These are phyloP conservation scores for Oophaga pumilio DNA, from an alignment of 2,113 vertebrate genomes.

Conservation along the genomic window DNA sequence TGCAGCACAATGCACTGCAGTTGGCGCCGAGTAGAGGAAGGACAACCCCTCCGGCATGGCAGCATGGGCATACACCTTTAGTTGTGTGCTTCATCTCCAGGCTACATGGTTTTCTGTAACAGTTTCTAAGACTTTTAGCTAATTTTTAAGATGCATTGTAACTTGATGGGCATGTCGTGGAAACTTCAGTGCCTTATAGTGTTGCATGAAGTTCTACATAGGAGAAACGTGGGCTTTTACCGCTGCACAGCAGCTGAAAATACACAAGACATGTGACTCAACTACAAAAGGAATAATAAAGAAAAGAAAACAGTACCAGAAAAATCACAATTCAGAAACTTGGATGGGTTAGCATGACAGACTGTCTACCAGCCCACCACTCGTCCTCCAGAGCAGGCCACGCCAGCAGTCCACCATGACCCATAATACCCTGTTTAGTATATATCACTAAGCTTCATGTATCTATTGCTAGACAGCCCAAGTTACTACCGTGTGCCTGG, in stretches of 20 bases:
- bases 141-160: conserved; percentile 56
- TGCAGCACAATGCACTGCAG: conserved; percentile 11
- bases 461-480: conserved; percentile 59
- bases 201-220: conserved; percentile 16
- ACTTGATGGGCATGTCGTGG: conserved; percentile 31
- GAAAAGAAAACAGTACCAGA: conserved; percentile 65
- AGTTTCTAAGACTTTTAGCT: conserved; percentile 31
- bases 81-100: background rate
- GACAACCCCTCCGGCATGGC: conserved; percentile 57
- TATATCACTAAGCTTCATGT: conserved; percentile 28
- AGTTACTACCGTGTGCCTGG: conserved; percentile 60
- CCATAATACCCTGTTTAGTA: conserved; percentile 38
- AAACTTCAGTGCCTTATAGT: conserved; percentile 52
- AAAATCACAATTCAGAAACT: conserved; percentile 53
- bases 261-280: conserved; percentile 59
- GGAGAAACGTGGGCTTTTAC: background rate
- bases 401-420: conserved; percentile 35
- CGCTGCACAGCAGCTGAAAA: conserved; percentile 69
- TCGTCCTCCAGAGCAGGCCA: conserved; percentile 27
- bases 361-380: background rate
- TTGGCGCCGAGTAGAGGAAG: background rate
- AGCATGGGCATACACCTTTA: conserved; percentile 49
- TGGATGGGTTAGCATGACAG: background rate
- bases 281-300: conserved; percentile 52
- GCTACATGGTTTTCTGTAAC: background rate